These are phyloP conservation scores for Thinocorus orbignyianus DNA, from an alignment of 2,113 vertebrate species.

Conservation along the genomic window DNA sequence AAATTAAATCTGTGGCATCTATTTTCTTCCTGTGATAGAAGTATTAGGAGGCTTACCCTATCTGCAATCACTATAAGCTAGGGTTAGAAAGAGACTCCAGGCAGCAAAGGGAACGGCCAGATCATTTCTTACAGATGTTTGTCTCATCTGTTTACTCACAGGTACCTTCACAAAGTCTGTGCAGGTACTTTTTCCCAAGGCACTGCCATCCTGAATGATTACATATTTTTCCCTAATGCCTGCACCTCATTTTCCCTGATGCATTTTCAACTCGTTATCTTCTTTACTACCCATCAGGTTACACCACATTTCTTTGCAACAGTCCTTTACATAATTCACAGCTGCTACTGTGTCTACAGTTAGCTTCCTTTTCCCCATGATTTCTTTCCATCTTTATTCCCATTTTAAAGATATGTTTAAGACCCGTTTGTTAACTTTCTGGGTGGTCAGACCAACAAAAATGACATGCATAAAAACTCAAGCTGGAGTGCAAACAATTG, in stretches of 20 bases:
- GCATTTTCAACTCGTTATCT: neutral
- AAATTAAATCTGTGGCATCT: neutral
- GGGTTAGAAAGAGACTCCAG: neutral
- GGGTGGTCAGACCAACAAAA: neutral
- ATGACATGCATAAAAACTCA: neutral
- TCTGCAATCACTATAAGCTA: neutral
- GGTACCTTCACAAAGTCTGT: neutral
- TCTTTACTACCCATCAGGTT: neutral
- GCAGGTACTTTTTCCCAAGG: neutral
- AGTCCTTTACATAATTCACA: neutral
- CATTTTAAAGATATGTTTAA: neutral
- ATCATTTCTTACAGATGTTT: neutral
- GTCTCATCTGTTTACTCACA: neutral
- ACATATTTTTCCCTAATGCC: neutral
- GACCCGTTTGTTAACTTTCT: neutral
- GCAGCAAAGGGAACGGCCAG: neutral
- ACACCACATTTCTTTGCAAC: neutral
- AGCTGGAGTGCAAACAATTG: neutral
- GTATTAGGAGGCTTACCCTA: neutral
- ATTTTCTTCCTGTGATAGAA: neutral
- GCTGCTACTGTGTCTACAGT: neutral
- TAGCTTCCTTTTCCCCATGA: neutral
- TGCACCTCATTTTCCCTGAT: neutral
- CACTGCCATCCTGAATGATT: neutral
- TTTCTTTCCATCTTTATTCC: neutral